These are phyloP conservation scores for Acanthosepion lycidas DNA, from an alignment of 2,888 invertebrate species.

Conservation along the genomic window DNA sequence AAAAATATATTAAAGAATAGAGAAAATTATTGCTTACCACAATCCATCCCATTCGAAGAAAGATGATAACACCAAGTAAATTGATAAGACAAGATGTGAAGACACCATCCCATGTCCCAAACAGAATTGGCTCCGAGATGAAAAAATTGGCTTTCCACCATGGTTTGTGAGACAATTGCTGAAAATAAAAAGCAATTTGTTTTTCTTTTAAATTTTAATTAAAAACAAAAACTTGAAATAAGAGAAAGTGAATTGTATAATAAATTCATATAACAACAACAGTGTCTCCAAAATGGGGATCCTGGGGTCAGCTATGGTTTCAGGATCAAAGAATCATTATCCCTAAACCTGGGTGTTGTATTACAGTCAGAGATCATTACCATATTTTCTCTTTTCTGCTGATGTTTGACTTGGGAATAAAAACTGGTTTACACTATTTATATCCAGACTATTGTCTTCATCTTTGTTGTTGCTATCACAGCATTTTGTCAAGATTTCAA, in stretches of 20 bases:
- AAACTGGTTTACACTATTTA: too few species aligned
- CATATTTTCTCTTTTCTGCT: too few species aligned
- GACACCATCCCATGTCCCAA: constrained; percentile 98
- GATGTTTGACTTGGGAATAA: too few species aligned
- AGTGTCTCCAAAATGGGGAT: too few species aligned
- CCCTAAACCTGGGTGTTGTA: too few species aligned
- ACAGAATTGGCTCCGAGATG: constrained; percentile 93
- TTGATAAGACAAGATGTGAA: constrained; percentile 98
- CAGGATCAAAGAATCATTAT: too few species aligned
- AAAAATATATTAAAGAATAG: neutral
- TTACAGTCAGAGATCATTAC: too few species aligned
- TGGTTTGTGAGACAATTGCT: constrained; percentile 78
- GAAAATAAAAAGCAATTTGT: constrained; percentile 50
- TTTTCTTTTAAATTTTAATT: neutral
- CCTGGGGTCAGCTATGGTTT: too few species aligned
- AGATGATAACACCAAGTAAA: constrained; percentile 97
- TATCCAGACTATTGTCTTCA: too few species aligned
- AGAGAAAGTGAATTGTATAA: neutral
- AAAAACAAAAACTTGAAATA: neutral
- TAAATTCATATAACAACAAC: too few species aligned
- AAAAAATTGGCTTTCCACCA: constrained; percentile 99
- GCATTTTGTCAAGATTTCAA: too few species aligned
- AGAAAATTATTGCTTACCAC: constrained; percentile 80
- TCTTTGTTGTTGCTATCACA: too few species aligned
- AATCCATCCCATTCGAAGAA: constrained; percentile 97